Percentiles rank a stretch among this genome's conserved stretches.
These are phyloP conservation scores for Apamea sordens DNA, from an alignment of 2,888 invertebrate species.

Conservation along the genomic window DNA sequence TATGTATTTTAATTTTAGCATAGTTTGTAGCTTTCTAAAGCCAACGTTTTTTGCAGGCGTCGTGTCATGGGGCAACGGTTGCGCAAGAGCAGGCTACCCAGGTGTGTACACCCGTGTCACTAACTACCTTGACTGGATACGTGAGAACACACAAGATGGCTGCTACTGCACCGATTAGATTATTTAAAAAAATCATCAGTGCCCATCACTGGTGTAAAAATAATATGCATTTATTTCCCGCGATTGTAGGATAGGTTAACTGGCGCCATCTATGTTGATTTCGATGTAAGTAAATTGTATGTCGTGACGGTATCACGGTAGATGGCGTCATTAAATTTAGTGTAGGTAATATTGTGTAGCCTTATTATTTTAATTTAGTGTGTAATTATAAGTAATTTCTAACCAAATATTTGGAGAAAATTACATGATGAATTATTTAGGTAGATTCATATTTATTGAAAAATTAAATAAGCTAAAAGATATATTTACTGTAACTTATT, in stretches of 20 bases:
- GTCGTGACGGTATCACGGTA: slow-evolving; percentile 14
- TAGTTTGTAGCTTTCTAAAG: slow-evolving; percentile 38
- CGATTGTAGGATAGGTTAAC: slow-evolving; percentile 42
- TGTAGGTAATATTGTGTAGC: not conserved
- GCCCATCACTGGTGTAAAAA: slow-evolving; percentile 4
- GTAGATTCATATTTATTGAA: slow-evolving; percentile 58
- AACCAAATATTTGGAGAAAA: slow-evolving; percentile 61
- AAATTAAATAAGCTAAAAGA: slow-evolving; percentile 27
- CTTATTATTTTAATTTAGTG: slow-evolving; percentile 7
- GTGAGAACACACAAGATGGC: slow-evolving; percentile 94
- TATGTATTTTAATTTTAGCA: slow-evolving; percentile 31
- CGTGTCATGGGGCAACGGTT: slow-evolving; percentile 97
- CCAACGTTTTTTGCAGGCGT: slow-evolving; percentile 89
- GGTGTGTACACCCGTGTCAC: slow-evolving; percentile 96
- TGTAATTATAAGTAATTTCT: slow-evolving; percentile 42
- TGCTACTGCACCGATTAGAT: slow-evolving; percentile 94
- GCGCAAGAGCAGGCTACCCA: slow-evolving; percentile 95
- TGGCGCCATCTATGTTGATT: slow-evolving; percentile 52
- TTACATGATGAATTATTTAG: slow-evolving; percentile 38
- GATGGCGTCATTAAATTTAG: slow-evolving; percentile 44
- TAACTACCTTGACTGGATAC: slow-evolving; percentile 95
- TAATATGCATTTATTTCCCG: slow-evolving; percentile 62
- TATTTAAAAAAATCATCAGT: not conserved
- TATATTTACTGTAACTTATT: slow-evolving; percentile 57
- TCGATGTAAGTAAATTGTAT: slow-evolving; percentile 3